A percentile compares a stretch with the other conserved stretches of the same genome.
Conservation (phyloP, 2,888 invertebrate genomes). For the Hetaerina titia region DNA sequence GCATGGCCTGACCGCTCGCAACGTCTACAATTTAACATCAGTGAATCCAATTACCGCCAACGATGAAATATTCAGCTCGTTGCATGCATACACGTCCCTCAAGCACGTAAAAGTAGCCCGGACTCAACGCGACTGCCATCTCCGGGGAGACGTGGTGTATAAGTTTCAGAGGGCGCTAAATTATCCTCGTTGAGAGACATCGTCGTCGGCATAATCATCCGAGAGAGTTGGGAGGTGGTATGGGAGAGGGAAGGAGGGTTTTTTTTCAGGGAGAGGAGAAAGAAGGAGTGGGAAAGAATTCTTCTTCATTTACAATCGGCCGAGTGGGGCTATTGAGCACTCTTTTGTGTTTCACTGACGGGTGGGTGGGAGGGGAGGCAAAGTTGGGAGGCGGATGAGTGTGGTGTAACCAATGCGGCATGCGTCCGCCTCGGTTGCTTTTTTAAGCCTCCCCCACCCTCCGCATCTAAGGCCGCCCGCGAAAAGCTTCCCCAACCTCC, state of each 20-base stretch:
- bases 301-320: background rate
- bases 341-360: background rate
- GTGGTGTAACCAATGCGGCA: background rate
- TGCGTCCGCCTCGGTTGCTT: background rate
- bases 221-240: too few relatives aligned
- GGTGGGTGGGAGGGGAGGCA: background rate
- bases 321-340: background rate
- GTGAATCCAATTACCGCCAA: background rate
- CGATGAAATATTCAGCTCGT: slow-evolving; percentile 9
- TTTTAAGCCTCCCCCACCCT: background rate
- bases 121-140: background rate
- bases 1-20: slow-evolving; percentile 4
- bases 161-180: background rate
- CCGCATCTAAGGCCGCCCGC: background rate
- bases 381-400: background rate
- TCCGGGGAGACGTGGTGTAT: background rate
- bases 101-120: background rate
- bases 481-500: background rate
- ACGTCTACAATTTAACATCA: background rate
- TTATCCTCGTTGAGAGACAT: background rate
- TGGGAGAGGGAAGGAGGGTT: background rate
- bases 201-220: background rate
- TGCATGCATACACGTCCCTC: background rate
- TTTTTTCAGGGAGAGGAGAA: too few relatives aligned
- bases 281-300: background rate